These are phyloP conservation scores for Epistrophe grossulariae DNA, from an alignment of 2,888 invertebrate genomes.

Conservation along the genomic window DNA sequence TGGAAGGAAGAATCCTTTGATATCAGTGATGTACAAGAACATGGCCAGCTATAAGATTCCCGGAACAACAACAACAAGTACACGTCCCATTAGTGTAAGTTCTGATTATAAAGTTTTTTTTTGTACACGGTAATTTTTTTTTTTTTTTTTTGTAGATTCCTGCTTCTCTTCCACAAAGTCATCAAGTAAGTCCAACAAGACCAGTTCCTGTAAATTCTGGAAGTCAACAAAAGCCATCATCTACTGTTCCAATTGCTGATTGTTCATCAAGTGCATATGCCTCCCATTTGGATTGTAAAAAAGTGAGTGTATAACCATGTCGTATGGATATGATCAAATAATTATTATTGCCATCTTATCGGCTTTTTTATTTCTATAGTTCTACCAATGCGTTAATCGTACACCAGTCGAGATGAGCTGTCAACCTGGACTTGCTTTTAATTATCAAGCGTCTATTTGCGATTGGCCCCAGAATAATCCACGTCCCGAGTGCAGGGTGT, in stretches of 20 bases:
- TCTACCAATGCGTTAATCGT: slow-evolving; percentile 24
- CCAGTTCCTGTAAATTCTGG: neutral
- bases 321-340: neutral
- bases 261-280: neutral
- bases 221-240: slow-evolving; percentile 4
- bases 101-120: neutral
- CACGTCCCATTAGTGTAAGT: slow-evolving; percentile 82
- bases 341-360: neutral
- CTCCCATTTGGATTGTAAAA: neutral
- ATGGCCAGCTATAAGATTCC: slow-evolving; percentile 87
- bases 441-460: neutral
- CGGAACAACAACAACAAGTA: slow-evolving; percentile 87
- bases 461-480: slow-evolving; percentile 20
- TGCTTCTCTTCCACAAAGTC: neutral
- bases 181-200: neutral
- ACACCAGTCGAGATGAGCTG: slow-evolving; percentile 15
- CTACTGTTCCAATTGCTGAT: neutral
- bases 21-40: slow-evolving; percentile 88
- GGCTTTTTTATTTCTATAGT: neutral
- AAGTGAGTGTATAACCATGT: neutral
- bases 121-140: neutral
- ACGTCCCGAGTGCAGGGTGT: neutral
- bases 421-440: slow-evolving; percentile 6
- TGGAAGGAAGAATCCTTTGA: slow-evolving; percentile 90
- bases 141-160: neutral